Conservation (phyloP, 2,113 vertebrate genomes). For the Furnarius figulus region DNA sequence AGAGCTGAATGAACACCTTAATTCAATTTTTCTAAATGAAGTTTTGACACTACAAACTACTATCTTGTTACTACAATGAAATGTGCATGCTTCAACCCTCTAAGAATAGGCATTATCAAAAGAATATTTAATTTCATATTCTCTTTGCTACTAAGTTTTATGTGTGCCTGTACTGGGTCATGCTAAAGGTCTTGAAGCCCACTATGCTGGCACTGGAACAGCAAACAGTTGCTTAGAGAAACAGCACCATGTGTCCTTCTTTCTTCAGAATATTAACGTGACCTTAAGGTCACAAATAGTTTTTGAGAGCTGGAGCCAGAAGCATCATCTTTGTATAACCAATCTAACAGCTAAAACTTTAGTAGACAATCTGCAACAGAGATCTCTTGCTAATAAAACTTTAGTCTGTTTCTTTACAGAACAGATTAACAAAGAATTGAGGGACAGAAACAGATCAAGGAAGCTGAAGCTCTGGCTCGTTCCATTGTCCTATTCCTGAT, state of each 20-base stretch:
- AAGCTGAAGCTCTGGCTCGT: neutral
- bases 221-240: neutral
- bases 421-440: neutral
- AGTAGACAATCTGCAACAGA: neutral
- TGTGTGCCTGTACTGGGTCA: neutral
- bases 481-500: neutral
- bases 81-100: accelerated
- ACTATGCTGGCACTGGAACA: neutral
- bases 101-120: neutral
- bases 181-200: neutral
- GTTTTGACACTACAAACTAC: neutral
- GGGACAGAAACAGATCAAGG: neutral
- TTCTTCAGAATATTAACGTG: neutral
- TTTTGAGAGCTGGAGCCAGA: neutral
- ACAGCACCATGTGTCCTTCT: neutral
- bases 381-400: neutral
- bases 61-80: neutral
- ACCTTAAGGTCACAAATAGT: neutral
- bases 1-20: neutral
- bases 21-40: neutral
- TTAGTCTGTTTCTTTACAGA: neutral
- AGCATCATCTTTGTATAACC: neutral
- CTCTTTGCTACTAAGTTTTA: neutral
- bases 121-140: neutral
- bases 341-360: neutral